Evolutionary conservation across 2,113 vertebrate genomes (phyloP).

Genomic region (Oryzias curvinotus): DNA sequence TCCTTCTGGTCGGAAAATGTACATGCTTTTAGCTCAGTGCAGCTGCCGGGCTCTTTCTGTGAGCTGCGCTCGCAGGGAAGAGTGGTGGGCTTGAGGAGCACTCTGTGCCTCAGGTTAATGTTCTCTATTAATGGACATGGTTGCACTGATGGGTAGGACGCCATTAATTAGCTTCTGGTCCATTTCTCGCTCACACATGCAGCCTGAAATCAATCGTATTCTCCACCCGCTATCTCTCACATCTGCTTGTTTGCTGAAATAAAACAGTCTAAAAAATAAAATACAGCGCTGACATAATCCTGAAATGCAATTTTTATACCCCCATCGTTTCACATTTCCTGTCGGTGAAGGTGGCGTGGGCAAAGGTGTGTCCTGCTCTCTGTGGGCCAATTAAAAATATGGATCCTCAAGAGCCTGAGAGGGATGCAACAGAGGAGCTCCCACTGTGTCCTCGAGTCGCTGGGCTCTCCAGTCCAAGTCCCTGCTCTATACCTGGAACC

Average conservation of each 20-base stretch:
- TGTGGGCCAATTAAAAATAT: constrained; percentile 63
- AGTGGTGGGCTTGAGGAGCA: constrained; percentile 71
- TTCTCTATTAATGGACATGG: constrained; percentile 81
- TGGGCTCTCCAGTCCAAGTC: constrained; percentile 12
- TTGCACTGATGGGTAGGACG: constrained; percentile 70
- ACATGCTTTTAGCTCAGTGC: constrained; percentile 74
- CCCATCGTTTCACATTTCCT: constrained; percentile 32
- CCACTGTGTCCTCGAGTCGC: constrained; percentile 25
- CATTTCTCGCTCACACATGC: constrained; percentile 72
- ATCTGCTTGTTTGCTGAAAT: constrained; percentile 32
- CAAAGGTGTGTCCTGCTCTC: constrained; percentile 44
- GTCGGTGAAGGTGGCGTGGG: constrained; percentile 32
- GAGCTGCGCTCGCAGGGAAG: constrained; percentile 79
- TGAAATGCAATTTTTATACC: constrained; percentile 24
- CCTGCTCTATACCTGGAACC: neutral
- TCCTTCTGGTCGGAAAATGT: constrained; percentile 60
- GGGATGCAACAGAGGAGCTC: constrained; percentile 27
- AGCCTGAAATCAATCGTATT: constrained; percentile 62
- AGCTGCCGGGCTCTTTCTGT: constrained; percentile 59
- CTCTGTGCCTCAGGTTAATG: constrained; percentile 83
- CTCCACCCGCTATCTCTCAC: constrained; percentile 21
- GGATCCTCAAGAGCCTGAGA: constrained; percentile 57
- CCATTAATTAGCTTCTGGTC: constrained; percentile 79
- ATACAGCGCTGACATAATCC: constrained; percentile 44
- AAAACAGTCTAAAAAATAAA: constrained; percentile 50